Conservation (phyloP, 2,888 invertebrate genomes). For the Folsomia candida region DNA sequence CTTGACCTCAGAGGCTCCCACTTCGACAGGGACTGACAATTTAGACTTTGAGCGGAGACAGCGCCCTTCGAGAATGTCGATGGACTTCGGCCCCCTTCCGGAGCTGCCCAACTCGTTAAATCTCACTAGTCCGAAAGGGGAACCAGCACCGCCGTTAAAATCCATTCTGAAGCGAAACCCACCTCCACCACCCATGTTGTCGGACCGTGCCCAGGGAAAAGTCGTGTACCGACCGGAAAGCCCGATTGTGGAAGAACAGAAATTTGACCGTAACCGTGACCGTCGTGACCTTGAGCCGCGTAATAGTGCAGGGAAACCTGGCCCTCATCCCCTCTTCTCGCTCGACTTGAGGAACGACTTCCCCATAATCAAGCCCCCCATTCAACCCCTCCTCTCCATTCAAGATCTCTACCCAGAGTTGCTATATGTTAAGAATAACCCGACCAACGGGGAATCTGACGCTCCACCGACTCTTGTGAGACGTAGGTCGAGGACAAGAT, state of each 20-base stretch:
- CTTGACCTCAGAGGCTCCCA: constrained; percentile 15
- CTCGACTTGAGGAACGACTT: constrained; percentile 23
- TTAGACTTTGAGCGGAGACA: not conserved
- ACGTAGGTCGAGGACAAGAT: not conserved
- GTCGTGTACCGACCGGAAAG: constrained; percentile 18
- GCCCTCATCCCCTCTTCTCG: constrained; percentile 11
- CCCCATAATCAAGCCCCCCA: constrained; percentile 21
- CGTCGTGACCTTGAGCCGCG: not conserved
- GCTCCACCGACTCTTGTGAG: not conserved
- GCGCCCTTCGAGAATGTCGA: not conserved
- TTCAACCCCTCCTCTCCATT: not conserved
- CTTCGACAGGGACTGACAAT: not conserved
- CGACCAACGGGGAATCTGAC: too few species aligned
- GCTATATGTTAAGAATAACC: constrained; percentile 17
- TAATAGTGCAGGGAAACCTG: not conserved
- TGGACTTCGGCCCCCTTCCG: constrained; percentile 22
- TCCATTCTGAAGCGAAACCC: constrained; percentile 39
- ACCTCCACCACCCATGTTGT: constrained; percentile 38
- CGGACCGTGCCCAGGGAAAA: constrained; percentile 4
- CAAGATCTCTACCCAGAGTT: constrained; percentile 25
- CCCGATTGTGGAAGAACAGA: constrained; percentile 9
- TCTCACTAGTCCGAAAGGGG: not conserved
- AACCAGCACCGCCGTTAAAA: constrained; percentile 18
- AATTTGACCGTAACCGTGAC: too few species aligned
- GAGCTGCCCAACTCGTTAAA: constrained; percentile 24